Conservation (phyloP, 2,113 vertebrate species). For the Paraplagusia blochii region DNA sequence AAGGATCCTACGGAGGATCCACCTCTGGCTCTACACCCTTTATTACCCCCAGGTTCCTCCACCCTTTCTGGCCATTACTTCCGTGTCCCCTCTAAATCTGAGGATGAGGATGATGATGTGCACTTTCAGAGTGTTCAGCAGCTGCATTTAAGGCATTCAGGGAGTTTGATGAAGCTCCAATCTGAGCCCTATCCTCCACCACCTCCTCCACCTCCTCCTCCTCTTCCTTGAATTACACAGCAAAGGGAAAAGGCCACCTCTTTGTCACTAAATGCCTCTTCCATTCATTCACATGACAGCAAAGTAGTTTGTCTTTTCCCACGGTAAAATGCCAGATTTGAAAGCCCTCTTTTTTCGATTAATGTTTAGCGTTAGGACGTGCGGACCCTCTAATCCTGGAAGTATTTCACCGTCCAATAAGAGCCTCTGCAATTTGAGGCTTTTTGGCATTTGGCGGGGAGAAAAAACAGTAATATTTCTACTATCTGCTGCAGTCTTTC, state of each 20-base stretch:
- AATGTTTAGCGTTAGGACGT: constrained; percentile 72
- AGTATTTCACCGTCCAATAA: constrained; percentile 67
- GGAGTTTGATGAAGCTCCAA: constrained; percentile 62
- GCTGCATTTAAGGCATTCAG: constrained; percentile 52
- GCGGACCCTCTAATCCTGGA: constrained; percentile 62
- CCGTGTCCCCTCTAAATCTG: not conserved
- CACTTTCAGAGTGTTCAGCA: constrained; percentile 37
- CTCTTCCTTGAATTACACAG: constrained; percentile 52
- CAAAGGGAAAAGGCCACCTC: constrained; percentile 69
- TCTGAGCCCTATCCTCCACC: not conserved
- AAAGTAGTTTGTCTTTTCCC: constrained; percentile 68
- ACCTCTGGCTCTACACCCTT: not conserved
- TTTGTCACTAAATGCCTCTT: constrained; percentile 73
- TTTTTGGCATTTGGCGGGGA: constrained; percentile 12
- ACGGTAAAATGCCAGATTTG: constrained; percentile 73
- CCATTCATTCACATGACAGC: constrained; percentile 72
- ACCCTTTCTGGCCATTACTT: not conserved
- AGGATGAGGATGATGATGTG: constrained; percentile 35
- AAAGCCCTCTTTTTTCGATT: constrained; percentile 75
- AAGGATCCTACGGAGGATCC: not conserved
- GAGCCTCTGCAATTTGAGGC: constrained; percentile 54
- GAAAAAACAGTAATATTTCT: constrained; percentile 12
- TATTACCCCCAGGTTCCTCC: constrained; percentile 8
- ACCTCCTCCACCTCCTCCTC: constrained; percentile 5
- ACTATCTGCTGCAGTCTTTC: not conserved